Percentiles rank a stretch among this genome's conserved stretches.
These are phyloP conservation scores for Andinoacara biseriatus DNA, from an alignment of 2,113 vertebrate species.

Conservation along the genomic window DNA sequence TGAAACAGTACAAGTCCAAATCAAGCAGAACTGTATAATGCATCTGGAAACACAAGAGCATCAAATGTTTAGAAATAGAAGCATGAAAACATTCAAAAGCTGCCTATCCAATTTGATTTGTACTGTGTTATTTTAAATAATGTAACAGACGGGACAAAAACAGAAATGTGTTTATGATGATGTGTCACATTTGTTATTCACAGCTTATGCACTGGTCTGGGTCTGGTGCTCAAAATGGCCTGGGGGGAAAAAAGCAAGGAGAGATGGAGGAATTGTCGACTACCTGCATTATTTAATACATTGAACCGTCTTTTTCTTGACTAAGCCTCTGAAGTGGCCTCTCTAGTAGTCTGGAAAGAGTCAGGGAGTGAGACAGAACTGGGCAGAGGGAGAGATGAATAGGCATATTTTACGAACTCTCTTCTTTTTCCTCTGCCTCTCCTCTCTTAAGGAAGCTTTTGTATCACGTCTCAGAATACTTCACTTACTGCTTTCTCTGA, in stretches of 20 bases:
- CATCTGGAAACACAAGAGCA: neutral
- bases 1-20: neutral
- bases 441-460: conserved; percentile 48
- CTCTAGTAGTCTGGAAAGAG: conserved; percentile 15
- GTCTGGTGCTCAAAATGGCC: conserved; percentile 22
- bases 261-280: conserved; percentile 1
- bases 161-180: conserved; percentile 3
- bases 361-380: conserved; percentile 4
- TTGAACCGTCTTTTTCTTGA: conserved; percentile 19
- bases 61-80: neutral
- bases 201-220: conserved; percentile 19
- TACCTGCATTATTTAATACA: conserved; percentile 52
- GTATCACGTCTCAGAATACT: conserved; percentile 58
- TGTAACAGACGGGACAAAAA: neutral
- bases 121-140: neutral
- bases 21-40: neutral
- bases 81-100: neutral
- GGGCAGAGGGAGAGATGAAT: conserved; percentile 29
- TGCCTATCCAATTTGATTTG: neutral
- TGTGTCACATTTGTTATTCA: conserved; percentile 34
- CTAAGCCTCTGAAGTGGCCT: conserved; percentile 29
- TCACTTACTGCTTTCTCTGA: conserved; percentile 52
- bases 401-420: conserved; percentile 45
- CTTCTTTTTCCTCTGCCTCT: neutral
- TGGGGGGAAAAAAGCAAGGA: neutral